Evolutionary conservation across 2,888 invertebrate species (phyloP).

Genomic region (Protophormia terraenovae): DNA sequence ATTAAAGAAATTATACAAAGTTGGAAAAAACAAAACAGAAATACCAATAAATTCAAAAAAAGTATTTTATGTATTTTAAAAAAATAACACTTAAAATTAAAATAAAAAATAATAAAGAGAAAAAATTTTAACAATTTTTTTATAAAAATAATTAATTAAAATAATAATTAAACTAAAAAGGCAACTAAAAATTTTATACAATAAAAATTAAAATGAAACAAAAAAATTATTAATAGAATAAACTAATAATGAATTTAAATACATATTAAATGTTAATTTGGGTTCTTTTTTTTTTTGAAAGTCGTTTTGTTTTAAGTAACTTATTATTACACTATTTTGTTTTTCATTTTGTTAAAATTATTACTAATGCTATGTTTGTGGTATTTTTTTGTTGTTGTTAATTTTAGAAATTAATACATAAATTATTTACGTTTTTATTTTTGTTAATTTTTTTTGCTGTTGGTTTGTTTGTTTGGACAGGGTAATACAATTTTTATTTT

Average conservation of each 20-base stretch:
- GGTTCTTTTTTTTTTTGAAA: background rate
- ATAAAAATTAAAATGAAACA: conserved; percentile 1
- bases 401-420: conserved; percentile 59
- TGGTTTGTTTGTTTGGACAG: conserved; percentile 33
- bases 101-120: conserved; percentile 2
- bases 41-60: conserved; percentile 26
- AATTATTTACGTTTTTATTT: conserved; percentile 26
- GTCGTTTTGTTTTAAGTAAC: conserved; percentile 42
- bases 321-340: conserved; percentile 34
- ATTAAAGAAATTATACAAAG: conserved; percentile 24
- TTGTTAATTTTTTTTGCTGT: conserved; percentile 31
- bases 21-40: conserved; percentile 23
- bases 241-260: background rate
- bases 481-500: conserved; percentile 65
- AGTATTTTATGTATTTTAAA: conserved; percentile 32
- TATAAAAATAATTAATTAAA: conserved; percentile 41
- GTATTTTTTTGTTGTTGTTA: conserved; percentile 32
- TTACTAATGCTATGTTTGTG: conserved; percentile 50
- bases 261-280: background rate
- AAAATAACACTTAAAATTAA: conserved; percentile 59
- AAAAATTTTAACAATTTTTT: conserved; percentile 44
- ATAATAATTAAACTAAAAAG: background rate
- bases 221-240: background rate
- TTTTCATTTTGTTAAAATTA: conserved; percentile 39
- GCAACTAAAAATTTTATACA: conserved; percentile 22